These are phyloP conservation scores for Homarus gammarus DNA, from an alignment of 2,888 invertebrate genomes.

Conservation along the genomic window DNA sequence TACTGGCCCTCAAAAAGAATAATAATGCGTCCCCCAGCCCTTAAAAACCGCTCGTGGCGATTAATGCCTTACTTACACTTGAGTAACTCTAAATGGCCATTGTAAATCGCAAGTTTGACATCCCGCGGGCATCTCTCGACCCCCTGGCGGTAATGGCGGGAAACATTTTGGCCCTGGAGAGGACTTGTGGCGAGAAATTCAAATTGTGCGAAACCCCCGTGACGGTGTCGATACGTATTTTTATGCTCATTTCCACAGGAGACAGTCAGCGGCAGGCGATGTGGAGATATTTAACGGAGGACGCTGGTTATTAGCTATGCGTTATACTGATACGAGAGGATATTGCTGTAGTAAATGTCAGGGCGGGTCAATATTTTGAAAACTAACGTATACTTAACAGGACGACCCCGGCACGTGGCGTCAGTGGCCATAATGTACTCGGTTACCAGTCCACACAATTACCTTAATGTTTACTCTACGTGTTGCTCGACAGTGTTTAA, in stretches of 20 bases:
- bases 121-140: constrained; percentile 56
- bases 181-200: constrained; percentile 27
- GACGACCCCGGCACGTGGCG: constrained; percentile 43
- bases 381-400: constrained; percentile 21
- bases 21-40: constrained; percentile 17
- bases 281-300: background rate
- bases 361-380: background rate
- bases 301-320: constrained; percentile 25
- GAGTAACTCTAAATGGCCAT: constrained; percentile 64
- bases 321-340: constrained; percentile 7
- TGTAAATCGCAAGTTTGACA: constrained; percentile 53
- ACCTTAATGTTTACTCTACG: background rate
- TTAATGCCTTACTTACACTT: constrained; percentile 68
- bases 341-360: background rate
- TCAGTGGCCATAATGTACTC: constrained; percentile 21
- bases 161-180: constrained; percentile 19
- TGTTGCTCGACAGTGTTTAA: too few relatives aligned
- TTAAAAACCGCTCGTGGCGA: constrained; percentile 54
- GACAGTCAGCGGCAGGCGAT: background rate
- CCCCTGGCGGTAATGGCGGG: constrained; percentile 56
- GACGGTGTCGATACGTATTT: constrained; percentile 14
- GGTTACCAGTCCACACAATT: background rate
- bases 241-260: background rate
- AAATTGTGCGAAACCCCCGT: constrained; percentile 11
- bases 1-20: constrained; percentile 46